Evolutionary conservation across 2,888 invertebrate species (phyloP).

Genomic region (Heteropelma amictum): DNA sequence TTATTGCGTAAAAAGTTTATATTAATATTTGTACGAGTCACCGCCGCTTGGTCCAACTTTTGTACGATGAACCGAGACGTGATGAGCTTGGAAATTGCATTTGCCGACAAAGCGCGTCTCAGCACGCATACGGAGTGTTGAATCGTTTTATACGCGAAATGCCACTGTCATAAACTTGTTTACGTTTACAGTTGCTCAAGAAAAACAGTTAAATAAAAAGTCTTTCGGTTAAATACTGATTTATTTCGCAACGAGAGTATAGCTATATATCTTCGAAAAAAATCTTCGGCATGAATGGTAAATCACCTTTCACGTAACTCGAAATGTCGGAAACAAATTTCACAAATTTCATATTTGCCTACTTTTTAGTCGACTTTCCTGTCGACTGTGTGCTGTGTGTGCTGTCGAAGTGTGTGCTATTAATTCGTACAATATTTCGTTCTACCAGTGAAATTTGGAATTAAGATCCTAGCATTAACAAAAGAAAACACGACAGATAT

Average conservation of each 20-base stretch:
- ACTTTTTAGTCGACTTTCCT: too few relatives aligned
- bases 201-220: slow-evolving; percentile 1
- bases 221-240: slow-evolving; percentile 2
- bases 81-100: slow-evolving; percentile 28
- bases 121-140: slow-evolving; percentile 4
- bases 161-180: neutral
- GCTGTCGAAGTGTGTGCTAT: too few relatives aligned
- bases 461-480: too few relatives aligned
- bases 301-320: too few relatives aligned
- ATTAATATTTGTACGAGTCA: slow-evolving; percentile 47
- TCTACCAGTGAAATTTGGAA: too few relatives aligned
- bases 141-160: neutral
- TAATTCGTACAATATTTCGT: too few relatives aligned
- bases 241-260: slow-evolving; percentile 16
- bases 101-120: neutral
- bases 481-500: too few relatives aligned
- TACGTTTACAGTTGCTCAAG: neutral
- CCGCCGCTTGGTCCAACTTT: slow-evolving; percentile 16
- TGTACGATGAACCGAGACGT: slow-evolving; percentile 34
- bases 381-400: too few relatives aligned
- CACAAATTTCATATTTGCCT: too few relatives aligned
- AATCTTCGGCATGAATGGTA: too few relatives aligned
- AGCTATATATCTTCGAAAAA: neutral
- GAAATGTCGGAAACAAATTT: too few relatives aligned
- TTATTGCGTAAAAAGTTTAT: slow-evolving; percentile 26